Base-by-base conservation (phyloP, 2,888 invertebrate species). In the Himalopsyche anomala region DNA sequence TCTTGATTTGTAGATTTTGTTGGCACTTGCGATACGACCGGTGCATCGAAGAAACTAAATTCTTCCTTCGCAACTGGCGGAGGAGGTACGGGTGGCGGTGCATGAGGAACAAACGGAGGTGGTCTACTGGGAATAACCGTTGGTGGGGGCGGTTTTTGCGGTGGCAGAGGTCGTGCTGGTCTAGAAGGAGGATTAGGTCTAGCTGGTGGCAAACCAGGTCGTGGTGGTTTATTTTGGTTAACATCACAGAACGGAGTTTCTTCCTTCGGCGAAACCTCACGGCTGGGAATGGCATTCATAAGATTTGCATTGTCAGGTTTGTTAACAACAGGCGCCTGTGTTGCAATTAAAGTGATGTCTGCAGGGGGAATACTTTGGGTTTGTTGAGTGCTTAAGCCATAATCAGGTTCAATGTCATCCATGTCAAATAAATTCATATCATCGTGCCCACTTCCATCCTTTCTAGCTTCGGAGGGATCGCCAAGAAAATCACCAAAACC, bases 401-500 rank as follows among this genome's bases (percentile, higher is more conserved):
- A 85, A 74, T 88, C 88, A 6, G 87, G 88, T n/a, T 85, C 87
- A 17, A 87, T 85, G 87, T 89, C 89, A 83, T 89, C 89, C 15
- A 89, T 90, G 81, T 91, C 91, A 85, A 91, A 91, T 0, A 92
- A 90, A 83, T 91, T 91, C 56, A 91, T 28, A 12, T 92, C 91
- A 54, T 91, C 90, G 19, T 90, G 80, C 54, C 87, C 85, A 40
- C 62, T 82, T 8, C 81, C 62, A 5, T 87, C 86, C 81, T 85
- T 89, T 89, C 81, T 89, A 86, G 19, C 89, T 87, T 88, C 89
- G 86, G 94, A 94, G 15, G 94, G 91, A 87, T 96, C 94, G 91
- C 96, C 95, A 42, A 95, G 92, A 15, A 95, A 91, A 91, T 95
- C 95, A 9, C 94, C 95, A 87, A 94, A 92, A 1, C 93, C 93